A percentile compares a stretch with the other conserved stretches of the same genome.
phyloP scores from a whole-genome alignment of 2,888 invertebrate genomes.

The Torymus tubicola region DNA sequence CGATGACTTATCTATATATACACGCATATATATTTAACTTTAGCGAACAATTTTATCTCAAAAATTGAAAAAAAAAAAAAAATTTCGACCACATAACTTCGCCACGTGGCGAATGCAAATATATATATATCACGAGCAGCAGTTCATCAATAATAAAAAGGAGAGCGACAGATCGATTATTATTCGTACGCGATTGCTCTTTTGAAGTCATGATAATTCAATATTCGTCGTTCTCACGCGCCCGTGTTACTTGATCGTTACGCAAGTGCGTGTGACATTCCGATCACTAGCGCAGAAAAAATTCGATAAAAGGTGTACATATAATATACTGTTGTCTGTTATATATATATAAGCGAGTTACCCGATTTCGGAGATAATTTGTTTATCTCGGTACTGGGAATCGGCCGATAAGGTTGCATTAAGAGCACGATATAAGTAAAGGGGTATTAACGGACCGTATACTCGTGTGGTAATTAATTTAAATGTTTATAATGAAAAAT shows the following conservation, averaged over 20 bases:
- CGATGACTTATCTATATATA: conserved; percentile 12
- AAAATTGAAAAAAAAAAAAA: not conserved
- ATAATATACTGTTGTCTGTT: too few species aligned
- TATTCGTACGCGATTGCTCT: too few species aligned
- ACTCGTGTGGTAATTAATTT: conserved; percentile 4
- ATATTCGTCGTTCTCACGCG: not conserved
- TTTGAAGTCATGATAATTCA: too few species aligned
- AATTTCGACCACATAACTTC: too few species aligned
- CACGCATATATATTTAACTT: not conserved
- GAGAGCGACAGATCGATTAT: too few species aligned
- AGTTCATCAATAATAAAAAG: too few species aligned
- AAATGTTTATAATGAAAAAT: conserved; percentile 12
- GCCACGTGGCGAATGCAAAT: too few species aligned
- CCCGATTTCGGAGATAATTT: conserved; percentile 36
- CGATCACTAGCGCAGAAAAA: not conserved
- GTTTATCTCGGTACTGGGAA: conserved; percentile 45
- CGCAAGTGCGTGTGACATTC: conserved; percentile 27
- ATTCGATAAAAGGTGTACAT: conserved; percentile 15
- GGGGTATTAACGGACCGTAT: not conserved
- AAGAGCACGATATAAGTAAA: conserved; percentile 14
- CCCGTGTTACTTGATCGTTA: conserved; percentile 20
- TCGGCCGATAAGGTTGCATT: conserved; percentile 36
- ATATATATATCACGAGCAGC: too few species aligned
- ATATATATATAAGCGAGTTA: not conserved
- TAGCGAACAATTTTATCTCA: not conserved